Base-by-base conservation (phyloP, 1,140 invertebrate genomes). In the Drosophila arizonae region DNA sequence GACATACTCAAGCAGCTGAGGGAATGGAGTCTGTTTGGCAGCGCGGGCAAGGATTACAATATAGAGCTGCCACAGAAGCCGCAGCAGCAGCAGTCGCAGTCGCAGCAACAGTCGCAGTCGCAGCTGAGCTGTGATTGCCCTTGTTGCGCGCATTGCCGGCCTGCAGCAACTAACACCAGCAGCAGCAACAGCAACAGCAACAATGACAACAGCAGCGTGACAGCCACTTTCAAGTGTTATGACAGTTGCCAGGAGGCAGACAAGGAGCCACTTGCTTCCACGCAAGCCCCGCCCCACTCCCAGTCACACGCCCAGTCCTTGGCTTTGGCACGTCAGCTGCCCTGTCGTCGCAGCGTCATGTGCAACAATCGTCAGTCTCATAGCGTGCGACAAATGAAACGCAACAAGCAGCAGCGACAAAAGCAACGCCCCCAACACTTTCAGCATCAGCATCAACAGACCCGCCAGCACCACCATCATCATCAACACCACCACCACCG, bases 1-100 rank as follows among this genome's bases (percentile, higher is more conserved):
- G 91, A 92, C 72, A 92, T 93, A 28, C 77, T 94, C 3, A 93
- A 93, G 78, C 92, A 94, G 76, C 84, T 94, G 11, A 92, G 93
- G 73, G 93, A 94, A 76, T 93, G 93, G 93, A 92, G 92, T 74
- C 88, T 92, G 39, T 92, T 92, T 72, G 92, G 93, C 61, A 91
- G 91, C 33, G 90, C 90, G 4, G 90, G 90, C 52, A 80, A 90
- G 60, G 86, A 91, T 62, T 90, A 77, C 48, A 68, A 89, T 64
- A 70, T 78, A 1, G 64, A 75, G 57, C 76, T 76, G 57, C 52
- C 74, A 15, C 30, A 46, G 24, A 46, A 52, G 43, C 36, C 6
- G 1, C 39, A 63, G 33, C 17, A 71, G 43, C 61, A 26, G 9
- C 57, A 73, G 58, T 17, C 33, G 26, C 30, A 11, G 10, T 24